Conservation (phyloP, 2,797 vertebrate genomes). For the Dendrocincla fuliginosa region DNA sequence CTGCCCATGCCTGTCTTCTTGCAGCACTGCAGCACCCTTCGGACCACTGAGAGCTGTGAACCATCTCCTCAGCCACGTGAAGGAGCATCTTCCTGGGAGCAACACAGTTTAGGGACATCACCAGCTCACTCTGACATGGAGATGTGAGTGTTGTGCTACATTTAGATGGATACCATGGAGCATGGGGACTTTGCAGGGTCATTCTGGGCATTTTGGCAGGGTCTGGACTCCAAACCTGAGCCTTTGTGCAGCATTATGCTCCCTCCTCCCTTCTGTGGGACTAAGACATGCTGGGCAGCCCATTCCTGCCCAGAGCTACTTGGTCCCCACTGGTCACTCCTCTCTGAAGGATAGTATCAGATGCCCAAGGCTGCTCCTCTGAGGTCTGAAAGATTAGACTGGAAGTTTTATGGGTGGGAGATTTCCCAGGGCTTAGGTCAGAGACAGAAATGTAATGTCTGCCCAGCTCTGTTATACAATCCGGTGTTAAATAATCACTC, state of each 20-base stretch:
- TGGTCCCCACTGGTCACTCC: not conserved
- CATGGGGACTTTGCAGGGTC: not conserved
- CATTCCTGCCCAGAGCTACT: not conserved
- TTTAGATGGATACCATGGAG: not conserved
- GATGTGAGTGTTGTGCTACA: not conserved
- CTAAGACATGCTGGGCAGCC: not conserved
- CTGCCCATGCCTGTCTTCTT: not conserved
- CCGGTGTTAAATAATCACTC: not conserved
- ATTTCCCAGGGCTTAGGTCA: conserved; percentile 58
- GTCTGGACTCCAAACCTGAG: not conserved
- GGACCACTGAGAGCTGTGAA: not conserved
- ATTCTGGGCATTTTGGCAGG: not conserved
- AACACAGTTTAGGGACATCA: not conserved
- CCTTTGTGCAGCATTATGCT: not conserved
- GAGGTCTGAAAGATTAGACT: conserved; percentile 60
- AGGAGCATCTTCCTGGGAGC: not conserved
- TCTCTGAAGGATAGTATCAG: conserved; percentile 22
- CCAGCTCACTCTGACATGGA: not conserved
- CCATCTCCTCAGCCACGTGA: not conserved
- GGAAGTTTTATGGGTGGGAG: conserved; percentile 43
- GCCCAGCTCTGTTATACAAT: conserved; percentile 54
- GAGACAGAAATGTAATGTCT: conserved; percentile 61
- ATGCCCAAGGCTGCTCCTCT: conserved; percentile 14
- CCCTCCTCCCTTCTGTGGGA: not conserved
- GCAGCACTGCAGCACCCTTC: not conserved